Evolutionary conservation across 2,888 invertebrate species (phyloP).

Genomic region (Phalera bucephala): DNA sequence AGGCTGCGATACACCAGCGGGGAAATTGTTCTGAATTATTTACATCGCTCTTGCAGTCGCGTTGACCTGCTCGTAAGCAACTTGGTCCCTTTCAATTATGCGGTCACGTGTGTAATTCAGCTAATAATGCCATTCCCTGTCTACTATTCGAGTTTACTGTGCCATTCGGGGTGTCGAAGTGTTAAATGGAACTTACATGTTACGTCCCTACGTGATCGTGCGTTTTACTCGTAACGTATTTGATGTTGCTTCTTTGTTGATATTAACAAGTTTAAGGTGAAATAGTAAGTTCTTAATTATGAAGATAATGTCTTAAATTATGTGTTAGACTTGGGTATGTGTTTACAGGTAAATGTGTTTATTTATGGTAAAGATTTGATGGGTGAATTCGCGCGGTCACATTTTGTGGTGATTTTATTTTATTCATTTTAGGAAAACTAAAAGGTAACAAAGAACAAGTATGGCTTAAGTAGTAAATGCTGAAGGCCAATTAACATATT

Average conservation of each 20-base stretch:
- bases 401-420: no score
- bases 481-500: no score
- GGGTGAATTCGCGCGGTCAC: no score
- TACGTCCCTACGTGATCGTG: slow-evolving; percentile 41
- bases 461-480: no score
- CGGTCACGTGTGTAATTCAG: slow-evolving; percentile 55
- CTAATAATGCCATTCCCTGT: slow-evolving; percentile 62
- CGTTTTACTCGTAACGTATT: neutral
- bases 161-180: slow-evolving; percentile 51
- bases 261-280: slow-evolving; percentile 18
- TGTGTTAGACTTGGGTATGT: no score
- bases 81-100: slow-evolving; percentile 48
- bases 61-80: slow-evolving; percentile 32
- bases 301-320: no score
- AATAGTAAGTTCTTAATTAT: no score
- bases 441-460: no score
- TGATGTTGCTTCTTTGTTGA: slow-evolving; percentile 19
- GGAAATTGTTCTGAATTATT: slow-evolving; percentile 47
- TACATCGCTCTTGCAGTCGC: slow-evolving; percentile 34
- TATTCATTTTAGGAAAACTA: no score
- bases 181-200: slow-evolving; percentile 73
- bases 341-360: no score
- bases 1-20: slow-evolving; percentile 31
- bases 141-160: slow-evolving; percentile 52
- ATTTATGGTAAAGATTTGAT: no score